These are phyloP conservation scores for Andrena dorsata DNA, from an alignment of 2,888 invertebrate species.

Conservation along the genomic window DNA sequence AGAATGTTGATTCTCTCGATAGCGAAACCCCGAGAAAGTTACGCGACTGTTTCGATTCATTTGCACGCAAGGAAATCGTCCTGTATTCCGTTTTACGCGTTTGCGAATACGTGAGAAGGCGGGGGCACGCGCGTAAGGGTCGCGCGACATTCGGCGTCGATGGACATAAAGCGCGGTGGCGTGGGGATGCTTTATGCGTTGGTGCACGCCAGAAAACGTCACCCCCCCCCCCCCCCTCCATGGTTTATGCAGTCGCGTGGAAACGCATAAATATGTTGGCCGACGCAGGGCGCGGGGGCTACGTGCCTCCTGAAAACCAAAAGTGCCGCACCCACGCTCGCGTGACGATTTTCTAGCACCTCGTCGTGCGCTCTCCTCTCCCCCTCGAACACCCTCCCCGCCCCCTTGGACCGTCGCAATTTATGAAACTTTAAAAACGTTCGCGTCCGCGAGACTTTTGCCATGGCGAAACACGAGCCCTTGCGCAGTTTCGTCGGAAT, in stretches of 20 bases:
- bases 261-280: slow-evolving; percentile 67
- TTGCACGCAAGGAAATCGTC: neutral
- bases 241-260: slow-evolving; percentile 67
- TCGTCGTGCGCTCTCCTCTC: neutral
- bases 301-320: slow-evolving; percentile 50
- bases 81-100: neutral
- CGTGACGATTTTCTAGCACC: slow-evolving; percentile 54
- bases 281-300: slow-evolving; percentile 34
- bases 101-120: neutral
- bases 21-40: neutral
- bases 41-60: neutral
- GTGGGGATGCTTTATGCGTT: slow-evolving; percentile 60
- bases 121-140: neutral
- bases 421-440: slow-evolving; percentile 43
- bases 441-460: slow-evolving; percentile 21
- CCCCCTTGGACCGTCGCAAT: slow-evolving; percentile 8
- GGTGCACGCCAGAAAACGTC: slow-evolving; percentile 19
- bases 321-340: slow-evolving; percentile 52
- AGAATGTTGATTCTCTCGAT: neutral
- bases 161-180: slow-evolving; percentile 38
- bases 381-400: neutral
- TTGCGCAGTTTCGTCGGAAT: neutral
- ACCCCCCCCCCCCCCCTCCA: too few species aligned
- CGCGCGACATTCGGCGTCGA: slow-evolving; percentile 22
- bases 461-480: neutral